These are phyloP conservation scores for Stratiomys singularior DNA, from an alignment of 2,888 invertebrate genomes.

Conservation along the genomic window DNA sequence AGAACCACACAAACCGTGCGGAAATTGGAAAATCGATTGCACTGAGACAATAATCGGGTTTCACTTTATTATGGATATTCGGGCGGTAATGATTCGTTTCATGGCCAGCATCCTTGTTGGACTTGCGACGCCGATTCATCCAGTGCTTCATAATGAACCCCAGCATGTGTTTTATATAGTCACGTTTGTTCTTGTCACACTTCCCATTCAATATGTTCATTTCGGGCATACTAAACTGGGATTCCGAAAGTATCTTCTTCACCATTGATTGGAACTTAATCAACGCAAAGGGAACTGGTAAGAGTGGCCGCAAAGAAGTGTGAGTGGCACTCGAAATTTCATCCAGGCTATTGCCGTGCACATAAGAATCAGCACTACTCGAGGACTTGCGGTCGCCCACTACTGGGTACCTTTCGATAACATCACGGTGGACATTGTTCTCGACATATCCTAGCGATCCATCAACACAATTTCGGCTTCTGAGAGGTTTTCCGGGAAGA, in stretches of 20 bases:
- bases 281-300: too few species aligned
- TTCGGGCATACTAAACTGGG: background rate
- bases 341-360: too few species aligned
- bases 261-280: too few species aligned
- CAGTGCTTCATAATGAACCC: background rate
- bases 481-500: background rate
- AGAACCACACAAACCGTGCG: background rate
- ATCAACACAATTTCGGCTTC: constrained; percentile 28
- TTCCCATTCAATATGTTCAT: background rate
- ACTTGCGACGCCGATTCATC: background rate
- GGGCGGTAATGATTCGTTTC: background rate
- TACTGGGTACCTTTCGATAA: background rate
- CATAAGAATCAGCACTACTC: too few species aligned
- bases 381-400: too few species aligned
- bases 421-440: background rate
- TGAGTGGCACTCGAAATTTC: too few species aligned
- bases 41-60: background rate
- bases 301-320: too few species aligned
- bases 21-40: background rate
- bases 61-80: background rate
- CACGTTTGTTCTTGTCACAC: background rate
- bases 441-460: background rate
- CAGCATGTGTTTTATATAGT: background rate
- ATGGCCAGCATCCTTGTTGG: background rate
- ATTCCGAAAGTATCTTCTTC: too few species aligned